Base-by-base conservation (phyloP, 2,888 invertebrate genomes). In the Cinara cedri region DNA sequence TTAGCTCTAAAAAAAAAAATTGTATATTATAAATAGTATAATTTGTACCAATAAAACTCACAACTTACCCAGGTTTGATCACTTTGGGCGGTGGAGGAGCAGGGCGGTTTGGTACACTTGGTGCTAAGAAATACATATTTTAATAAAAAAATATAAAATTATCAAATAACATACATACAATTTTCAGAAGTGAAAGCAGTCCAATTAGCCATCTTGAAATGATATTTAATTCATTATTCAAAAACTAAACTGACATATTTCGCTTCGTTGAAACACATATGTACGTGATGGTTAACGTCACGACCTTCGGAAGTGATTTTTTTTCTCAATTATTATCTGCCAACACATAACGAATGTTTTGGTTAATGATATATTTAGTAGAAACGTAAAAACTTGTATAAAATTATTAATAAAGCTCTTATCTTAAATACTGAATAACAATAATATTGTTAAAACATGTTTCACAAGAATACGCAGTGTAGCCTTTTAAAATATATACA, bases 21-120 rank as follows among this genome's bases (percentile, higher is more conserved):
- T n/a, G 6, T 6, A 10, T 16, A 24, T 49, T 10, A 24, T 46
- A 11, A 19, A 4, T 44, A 19, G 1, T 3, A 19, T 19, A 19
- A 44, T 21, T 24, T 57, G 46, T 66, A 46, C 24, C 4, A 14
- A 21, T 42, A 14, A n/a, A 21, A 11, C 14, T 54, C 10, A 0
- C 11, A 19, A 70, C 70, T 70, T 46, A 81, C 66, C 62, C 57
- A 42, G 82, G 71, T 71, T 82, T 82, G 44, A 76, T 66, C 21
- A 51, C 49, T 51, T 81, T 81, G 9, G 82, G 82, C 0, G 82
- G 82, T 11, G 82, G 82, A 14, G 82, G 82, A n/a, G 82, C 82
- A 4, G 82, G 82, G 44, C 82, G 80, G 24, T 81, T 82, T 54
- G 82, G 82, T n/a, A 82, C 65, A 49, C 80, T 81, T 1, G 72